Evolutionary conservation across 2,113 vertebrate species (phyloP), one percentile per base, ranked within the genome.

Genomic region (Leptobrachium ailaonicum): DNA sequence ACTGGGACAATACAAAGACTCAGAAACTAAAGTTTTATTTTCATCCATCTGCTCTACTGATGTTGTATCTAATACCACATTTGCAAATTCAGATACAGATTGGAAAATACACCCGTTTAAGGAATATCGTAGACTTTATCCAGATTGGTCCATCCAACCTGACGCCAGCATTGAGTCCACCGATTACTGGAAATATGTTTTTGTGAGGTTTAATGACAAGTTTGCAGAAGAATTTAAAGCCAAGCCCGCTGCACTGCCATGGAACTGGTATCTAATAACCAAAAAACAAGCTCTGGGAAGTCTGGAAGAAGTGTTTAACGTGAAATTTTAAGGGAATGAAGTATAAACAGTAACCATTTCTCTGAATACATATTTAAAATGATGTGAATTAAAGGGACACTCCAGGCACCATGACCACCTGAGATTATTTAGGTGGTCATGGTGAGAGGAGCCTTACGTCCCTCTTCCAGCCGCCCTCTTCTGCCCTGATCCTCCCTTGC

Each of bases 81-180:
- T 83, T 20, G 13, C 2, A 13, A 75, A 64, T 50, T 14, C 12
- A 2, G 67, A 82, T 4, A 82, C 71, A 40, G n/a, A 41, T 0
- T 53, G 44, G 54, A 63, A 79, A 41, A 2, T 1, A 1, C 76
- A 71, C 67, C 82, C 82, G 2, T 83, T 66, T 44, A 71, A 60
- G 41, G 43, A 87, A 1, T 94, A 92, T 50, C 75, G 4, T 1
- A 58, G 83, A 0, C 83, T 88, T 53, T 88, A 66, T 14, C 85
- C 87, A 2, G 76, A 90, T 74, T 93, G 92, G 92, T 14, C 42
- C 12, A 93, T 93, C 41, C 66, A 71, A 20, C 84, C 89, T 6
- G 90, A 92, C 43, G 0, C 0, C 45, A 91, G 86, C 60, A 87
- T 89, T 4, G 0, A 88, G 12, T 87, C 90, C 43, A 88, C 77